Evolutionary conservation across 2,797 vertebrate genomes (phyloP).

Genomic region (Cetoscarus ocellatus): DNA sequence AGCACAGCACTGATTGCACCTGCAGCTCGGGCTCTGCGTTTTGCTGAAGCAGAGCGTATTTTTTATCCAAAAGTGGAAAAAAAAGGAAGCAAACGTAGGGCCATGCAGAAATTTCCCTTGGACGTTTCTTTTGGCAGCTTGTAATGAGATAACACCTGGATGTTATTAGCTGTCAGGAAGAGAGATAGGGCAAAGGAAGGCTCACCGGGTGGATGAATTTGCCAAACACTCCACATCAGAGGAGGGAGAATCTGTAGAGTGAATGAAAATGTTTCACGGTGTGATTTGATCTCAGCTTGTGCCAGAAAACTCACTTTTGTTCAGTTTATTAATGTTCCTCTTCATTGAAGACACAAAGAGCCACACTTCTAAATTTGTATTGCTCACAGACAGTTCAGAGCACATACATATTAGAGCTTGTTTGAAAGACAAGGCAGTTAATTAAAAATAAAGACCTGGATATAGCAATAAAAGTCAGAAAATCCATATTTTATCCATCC

Average conservation of each 20-base stretch:
- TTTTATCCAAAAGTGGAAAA: slow-evolving; percentile 6
- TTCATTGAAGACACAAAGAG: too few species aligned
- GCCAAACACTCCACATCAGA: slow-evolving; percentile 19
- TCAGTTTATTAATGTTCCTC: not conserved
- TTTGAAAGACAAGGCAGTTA: too few species aligned
- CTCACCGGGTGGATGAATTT: slow-evolving; percentile 29
- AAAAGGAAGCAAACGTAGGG: slow-evolving; percentile 19
- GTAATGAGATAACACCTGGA: slow-evolving; percentile 61
- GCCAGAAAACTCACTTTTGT: not conserved
- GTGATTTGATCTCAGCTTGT: not conserved
- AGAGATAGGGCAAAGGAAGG: not conserved
- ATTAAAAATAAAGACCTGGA: too few species aligned
- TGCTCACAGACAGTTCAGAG: not conserved
- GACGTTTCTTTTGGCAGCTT: slow-evolving; percentile 37
- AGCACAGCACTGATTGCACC: slow-evolving; percentile 83
- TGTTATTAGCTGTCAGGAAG: slow-evolving; percentile 37
- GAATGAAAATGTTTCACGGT: not conserved
- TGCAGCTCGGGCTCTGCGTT: slow-evolving; percentile 67
- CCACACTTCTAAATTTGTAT: not conserved
- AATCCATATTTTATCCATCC: too few species aligned
- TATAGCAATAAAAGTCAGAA: too few species aligned
- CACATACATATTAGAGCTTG: too few species aligned
- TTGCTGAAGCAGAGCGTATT: slow-evolving; percentile 49
- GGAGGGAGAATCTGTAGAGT: not conserved
- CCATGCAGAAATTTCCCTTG: slow-evolving; percentile 40